Evolutionary conservation across 2,888 invertebrate genomes (phyloP), one percentile per base, ranked within the genome.

Genomic region (Rhamphomyia laevipes): DNA sequence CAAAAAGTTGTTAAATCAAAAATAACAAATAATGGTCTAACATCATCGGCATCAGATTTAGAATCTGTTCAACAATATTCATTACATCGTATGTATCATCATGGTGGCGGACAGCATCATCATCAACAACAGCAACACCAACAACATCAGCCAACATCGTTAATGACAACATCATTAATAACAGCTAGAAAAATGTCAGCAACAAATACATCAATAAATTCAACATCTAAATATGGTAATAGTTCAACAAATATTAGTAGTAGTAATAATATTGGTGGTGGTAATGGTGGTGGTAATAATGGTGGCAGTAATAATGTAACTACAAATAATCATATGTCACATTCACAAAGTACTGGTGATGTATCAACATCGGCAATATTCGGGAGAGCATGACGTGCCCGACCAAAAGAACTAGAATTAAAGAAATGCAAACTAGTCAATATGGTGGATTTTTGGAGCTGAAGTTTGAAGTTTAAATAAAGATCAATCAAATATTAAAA

Each of bases 261-360:
- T 46, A 16, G 53, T 48, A 51, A 53, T 52, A 41, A 41, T 54
- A 51, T 37, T 45, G 16, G n/a, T 40, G 33, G 30, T 41, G 23
- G 30, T 27, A 35, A 43, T 37, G 7, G n/a, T 31, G 42, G 23
- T 23, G 17, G 12, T 18, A 37, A 37, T 10, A 57, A 51, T 42
- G 50, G 51, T 21, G 17, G 54, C 44, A 16, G 17, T 47, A 38
- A 10, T 50, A 53, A 6, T 30, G 33, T n/a, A n/a, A 37, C 18
- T 43, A 17, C 15, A 13, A 56, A 57, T 47, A 53, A 56, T 37
- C 67, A 63, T 48, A 71, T 79, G 61, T 75, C 78, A 27, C 80
- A 80, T 64, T 80, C 79, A 30, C 80, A 80, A 60, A 79, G 78
- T 21, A 78, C 79, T 9, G 79, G 79, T 23, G 80, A 80, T 66